phyloP scores from a whole-genome alignment of 2,797 vertebrate genomes.

The Pelobates cultripes region DNA sequence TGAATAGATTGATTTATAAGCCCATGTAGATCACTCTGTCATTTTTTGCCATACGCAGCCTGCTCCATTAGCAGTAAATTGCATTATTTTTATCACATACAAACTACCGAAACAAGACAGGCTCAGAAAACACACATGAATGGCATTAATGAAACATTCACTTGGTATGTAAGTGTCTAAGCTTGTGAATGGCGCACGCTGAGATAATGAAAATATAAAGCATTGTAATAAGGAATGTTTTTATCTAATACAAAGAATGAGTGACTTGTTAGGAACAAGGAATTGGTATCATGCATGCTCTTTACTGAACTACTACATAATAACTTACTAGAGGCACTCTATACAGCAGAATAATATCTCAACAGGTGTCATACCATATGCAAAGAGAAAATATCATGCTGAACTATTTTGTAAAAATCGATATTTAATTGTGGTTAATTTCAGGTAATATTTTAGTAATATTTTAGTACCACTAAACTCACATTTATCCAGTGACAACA shows the following conservation, averaged over 20 bases:
- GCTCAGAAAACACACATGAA: constrained; percentile 9
- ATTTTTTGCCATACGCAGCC: no score
- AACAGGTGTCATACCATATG: neutral
- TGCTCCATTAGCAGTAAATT: no score
- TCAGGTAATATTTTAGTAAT: neutral
- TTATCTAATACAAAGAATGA: constrained; percentile 52
- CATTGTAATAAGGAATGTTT: constrained; percentile 49
- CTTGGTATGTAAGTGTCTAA: constrained; percentile 45
- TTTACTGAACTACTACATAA: constrained; percentile 42
- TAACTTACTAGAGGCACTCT: constrained; percentile 31
- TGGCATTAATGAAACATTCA: constrained; percentile 45
- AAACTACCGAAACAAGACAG: constrained; percentile 42
- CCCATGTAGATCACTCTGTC: no score
- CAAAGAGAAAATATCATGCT: constrained; percentile 9
- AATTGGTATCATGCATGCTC: constrained; percentile 37
- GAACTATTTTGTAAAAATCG: neutral
- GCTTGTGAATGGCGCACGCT: constrained; percentile 42
- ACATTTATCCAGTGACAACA: no score
- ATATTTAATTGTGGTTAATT: constrained; percentile 5
- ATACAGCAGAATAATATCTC: constrained; percentile 10
- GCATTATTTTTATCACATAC: constrained; percentile 41
- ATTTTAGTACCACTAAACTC: no score
- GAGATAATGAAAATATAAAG: constrained; percentile 54
- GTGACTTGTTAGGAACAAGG: constrained; percentile 40
- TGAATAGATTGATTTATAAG: no score